Conservation (phyloP, 1,140 invertebrate species). For the Saccostrea echinata region DNA sequence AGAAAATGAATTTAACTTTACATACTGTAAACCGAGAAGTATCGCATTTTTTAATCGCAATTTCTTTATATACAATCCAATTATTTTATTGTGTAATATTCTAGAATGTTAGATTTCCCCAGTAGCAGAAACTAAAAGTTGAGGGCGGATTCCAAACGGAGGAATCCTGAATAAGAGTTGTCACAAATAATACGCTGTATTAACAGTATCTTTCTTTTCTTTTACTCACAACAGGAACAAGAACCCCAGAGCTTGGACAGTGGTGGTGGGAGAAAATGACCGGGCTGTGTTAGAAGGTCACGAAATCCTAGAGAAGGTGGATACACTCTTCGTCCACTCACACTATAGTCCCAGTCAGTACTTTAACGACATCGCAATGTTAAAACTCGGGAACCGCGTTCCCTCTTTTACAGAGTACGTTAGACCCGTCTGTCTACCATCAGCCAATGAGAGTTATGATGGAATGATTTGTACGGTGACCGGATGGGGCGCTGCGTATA, state of each 20-base stretch:
- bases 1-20: too few species aligned
- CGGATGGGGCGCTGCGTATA: conserved; percentile 67
- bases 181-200: too few species aligned
- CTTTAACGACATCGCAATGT: conserved; percentile 65
- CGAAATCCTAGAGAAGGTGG: conserved; percentile 64
- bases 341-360: conserved; percentile 54
- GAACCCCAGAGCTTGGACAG: conserved; percentile 66
- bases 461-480: conserved; percentile 63
- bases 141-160: too few species aligned
- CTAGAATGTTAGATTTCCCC: too few species aligned
- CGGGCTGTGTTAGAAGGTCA: conserved; percentile 57
- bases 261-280: conserved; percentile 65
- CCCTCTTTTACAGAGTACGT: conserved; percentile 53
- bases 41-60: too few species aligned
- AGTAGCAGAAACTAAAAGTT: too few species aligned
- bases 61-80: too few species aligned
- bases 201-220: neutral
- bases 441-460: conserved; percentile 54
- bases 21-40: too few species aligned
- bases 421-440: conserved; percentile 63
- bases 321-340: conserved; percentile 62
- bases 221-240: conserved; percentile 54
- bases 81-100: too few species aligned
- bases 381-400: conserved; percentile 61
- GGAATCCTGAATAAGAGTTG: too few species aligned